Percentiles rank a stretch among this genome's conserved stretches.
Evolutionary conservation across 2,888 invertebrate species (phyloP).

Genomic region (Omphaloscelis lunosa): DNA sequence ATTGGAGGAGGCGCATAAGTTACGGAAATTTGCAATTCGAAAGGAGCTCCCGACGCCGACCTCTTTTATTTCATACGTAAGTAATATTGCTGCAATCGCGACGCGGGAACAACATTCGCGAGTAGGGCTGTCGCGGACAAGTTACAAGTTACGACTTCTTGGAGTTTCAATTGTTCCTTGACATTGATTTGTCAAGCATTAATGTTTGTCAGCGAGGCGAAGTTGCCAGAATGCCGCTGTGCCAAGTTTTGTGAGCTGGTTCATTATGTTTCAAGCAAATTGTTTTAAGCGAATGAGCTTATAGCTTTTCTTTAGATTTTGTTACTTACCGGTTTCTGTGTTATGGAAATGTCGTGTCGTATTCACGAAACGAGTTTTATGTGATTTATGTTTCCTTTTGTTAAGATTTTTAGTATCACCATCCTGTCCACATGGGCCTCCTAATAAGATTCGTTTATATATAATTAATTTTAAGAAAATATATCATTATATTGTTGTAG

Average conservation of each 20-base stretch:
- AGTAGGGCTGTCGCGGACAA: constrained; percentile 52
- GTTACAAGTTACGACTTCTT: constrained; percentile 40
- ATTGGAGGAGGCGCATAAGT: constrained; percentile 74
- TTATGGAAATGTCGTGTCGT: constrained; percentile 8
- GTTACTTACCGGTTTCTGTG: constrained; percentile 6
- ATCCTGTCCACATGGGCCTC: neutral
- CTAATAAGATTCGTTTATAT: neutral
- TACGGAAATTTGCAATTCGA: constrained; percentile 74
- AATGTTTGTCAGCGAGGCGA: constrained; percentile 40
- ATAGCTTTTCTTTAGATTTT: neutral
- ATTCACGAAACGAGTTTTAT: constrained; percentile 11
- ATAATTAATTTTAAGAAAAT: neutral
- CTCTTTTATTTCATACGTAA: constrained; percentile 74
- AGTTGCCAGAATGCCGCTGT: constrained; percentile 33
- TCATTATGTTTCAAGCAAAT: constrained; percentile 45
- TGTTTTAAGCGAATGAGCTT: constrained; percentile 22
- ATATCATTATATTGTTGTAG: neutral
- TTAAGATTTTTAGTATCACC: constrained; percentile 17
- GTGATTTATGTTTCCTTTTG: constrained; percentile 21
- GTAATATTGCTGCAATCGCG: constrained; percentile 69
- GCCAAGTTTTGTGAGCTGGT: constrained; percentile 33
- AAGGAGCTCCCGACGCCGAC: constrained; percentile 65
- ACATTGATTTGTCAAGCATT: constrained; percentile 60
- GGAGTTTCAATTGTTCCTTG: constrained; percentile 55
- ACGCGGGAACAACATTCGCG: constrained; percentile 53